Conservation (phyloP, 2,797 vertebrate species). For the Natrix natrix region DNA sequence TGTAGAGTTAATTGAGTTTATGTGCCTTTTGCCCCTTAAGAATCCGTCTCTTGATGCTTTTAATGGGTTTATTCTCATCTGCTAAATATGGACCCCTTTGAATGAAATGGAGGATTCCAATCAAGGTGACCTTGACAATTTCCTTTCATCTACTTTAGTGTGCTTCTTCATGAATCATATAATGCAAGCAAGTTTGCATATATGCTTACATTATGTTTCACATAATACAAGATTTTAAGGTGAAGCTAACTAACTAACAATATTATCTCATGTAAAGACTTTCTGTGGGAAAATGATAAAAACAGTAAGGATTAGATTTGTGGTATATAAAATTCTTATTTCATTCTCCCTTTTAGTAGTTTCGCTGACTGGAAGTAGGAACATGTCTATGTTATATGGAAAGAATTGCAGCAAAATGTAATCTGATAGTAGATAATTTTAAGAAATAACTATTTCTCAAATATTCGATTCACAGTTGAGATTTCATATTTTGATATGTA, state of each 20-base stretch:
- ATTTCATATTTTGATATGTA: neutral
- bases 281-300: neutral
- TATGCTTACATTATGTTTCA: neutral
- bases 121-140: neutral
- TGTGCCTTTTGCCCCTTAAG: neutral
- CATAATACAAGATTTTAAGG: neutral
- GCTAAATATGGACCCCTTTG: neutral
- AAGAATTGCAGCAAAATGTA: neutral
- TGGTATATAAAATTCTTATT: neutral
- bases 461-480: neutral
- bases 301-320: neutral
- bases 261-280: neutral
- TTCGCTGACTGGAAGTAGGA: neutral
- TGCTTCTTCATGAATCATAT: neutral
- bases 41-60: neutral
- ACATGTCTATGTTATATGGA: neutral
- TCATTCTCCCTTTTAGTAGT: neutral
- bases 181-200: slow-evolving; percentile 41
- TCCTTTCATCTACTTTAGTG: neutral
- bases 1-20: neutral
- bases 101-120: neutral
- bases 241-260: neutral
- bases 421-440: slow-evolving; percentile 17
- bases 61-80: neutral
- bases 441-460: neutral